Evolutionary conservation across 2,797 vertebrate species (phyloP).

Genomic region (Lagorchestes hirsutus): DNA sequence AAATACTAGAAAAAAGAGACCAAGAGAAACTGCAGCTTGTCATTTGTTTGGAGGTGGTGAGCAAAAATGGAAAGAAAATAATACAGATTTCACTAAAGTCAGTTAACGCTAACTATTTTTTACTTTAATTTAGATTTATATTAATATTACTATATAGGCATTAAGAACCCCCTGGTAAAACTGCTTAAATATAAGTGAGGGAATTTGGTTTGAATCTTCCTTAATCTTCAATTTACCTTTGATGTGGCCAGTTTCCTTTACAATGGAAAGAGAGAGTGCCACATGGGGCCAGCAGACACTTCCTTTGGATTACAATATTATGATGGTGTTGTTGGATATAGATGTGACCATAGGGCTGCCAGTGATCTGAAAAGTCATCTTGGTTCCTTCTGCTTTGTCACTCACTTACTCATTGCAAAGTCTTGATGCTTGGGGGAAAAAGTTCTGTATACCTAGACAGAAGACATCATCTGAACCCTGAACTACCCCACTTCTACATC

Average conservation of each 20-base stretch:
- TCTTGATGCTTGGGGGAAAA: neutral
- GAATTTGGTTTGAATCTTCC: slow-evolving; percentile 60
- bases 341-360: slow-evolving; percentile 38
- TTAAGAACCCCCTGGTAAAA: neutral
- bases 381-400: neutral
- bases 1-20: neutral
- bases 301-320: slow-evolving; percentile 17
- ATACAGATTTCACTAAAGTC: neutral
- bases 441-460: neutral
- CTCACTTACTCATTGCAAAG: neutral
- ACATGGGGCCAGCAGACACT: neutral
- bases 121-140: slow-evolving; percentile 4
- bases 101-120: neutral
- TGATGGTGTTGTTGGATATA: slow-evolving; percentile 34
- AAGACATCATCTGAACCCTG: neutral
- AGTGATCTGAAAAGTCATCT: slow-evolving; percentile 19
- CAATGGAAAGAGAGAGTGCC: slow-evolving; percentile 66
- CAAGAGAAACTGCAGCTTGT: neutral
- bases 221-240: slow-evolving; percentile 69
- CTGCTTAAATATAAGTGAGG: slow-evolving; percentile 28
- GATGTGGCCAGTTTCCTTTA: slow-evolving; percentile 72
- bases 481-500: neutral
- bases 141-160: neutral
- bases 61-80: neutral
- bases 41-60: neutral